A percentile compares a stretch with the other conserved stretches of the same genome.
These are phyloP conservation scores for Microctenopoma lineatum DNA, from an alignment of 2,797 vertebrate genomes.

Conservation along the genomic window DNA sequence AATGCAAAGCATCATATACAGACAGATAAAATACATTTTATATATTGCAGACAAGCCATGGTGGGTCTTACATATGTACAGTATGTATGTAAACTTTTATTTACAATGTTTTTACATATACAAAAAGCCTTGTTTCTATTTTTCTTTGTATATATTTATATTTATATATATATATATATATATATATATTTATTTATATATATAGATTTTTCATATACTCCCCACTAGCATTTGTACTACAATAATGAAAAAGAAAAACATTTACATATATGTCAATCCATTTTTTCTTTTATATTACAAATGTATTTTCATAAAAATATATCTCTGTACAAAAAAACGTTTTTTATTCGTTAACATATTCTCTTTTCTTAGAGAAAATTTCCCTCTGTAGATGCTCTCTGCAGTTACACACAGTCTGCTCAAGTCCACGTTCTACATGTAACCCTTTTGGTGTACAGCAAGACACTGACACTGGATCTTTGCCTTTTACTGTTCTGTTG, in stretches of 20 bases:
- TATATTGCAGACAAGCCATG: conserved; percentile 98
- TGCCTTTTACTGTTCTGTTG: conserved; percentile 64
- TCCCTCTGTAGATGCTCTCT: conserved; percentile 53
- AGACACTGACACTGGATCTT: conserved; percentile 40
- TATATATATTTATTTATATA: conserved; percentile 72
- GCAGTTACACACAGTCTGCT: conserved; percentile 60
- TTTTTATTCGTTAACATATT: conserved; percentile 73
- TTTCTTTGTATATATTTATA: conserved; percentile 86
- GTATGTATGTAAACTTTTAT: conserved; percentile 95
- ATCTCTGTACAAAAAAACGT: conserved; percentile 99
- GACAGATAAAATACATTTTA: conserved; percentile 99
- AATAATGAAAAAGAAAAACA: conserved; percentile 96
- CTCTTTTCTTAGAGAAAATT: conserved; percentile 70
- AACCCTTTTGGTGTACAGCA: conserved; percentile 72
- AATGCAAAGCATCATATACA: conserved; percentile 99
- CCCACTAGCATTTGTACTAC: conserved; percentile 95
- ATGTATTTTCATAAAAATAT: conserved; percentile 99
- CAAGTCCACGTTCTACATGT: conserved; percentile 42
- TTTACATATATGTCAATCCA: conserved; percentile 92
- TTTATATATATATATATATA: conserved; percentile 77
- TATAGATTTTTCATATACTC: conserved; percentile 83
- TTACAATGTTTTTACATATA: conserved; percentile 98
- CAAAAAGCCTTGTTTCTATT: conserved; percentile 92
- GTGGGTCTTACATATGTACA: conserved; percentile 98
- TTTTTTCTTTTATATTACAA: conserved; percentile 96